Evolutionary conservation across 2,888 invertebrate species (phyloP), one percentile per base, ranked within the genome.

Genomic region (Listrodromus nycthemerus): DNA sequence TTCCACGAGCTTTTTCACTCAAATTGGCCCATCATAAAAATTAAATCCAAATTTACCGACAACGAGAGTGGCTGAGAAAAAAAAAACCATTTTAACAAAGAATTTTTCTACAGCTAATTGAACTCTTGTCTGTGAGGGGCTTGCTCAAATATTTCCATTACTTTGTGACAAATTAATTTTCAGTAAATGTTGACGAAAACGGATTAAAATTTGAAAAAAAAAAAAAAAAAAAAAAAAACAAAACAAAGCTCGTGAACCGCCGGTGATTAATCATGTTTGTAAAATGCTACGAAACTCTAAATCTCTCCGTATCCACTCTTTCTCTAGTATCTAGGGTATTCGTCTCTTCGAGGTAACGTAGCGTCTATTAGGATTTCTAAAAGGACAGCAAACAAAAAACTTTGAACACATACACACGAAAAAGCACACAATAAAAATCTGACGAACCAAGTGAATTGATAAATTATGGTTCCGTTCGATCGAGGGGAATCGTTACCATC

Each of bases 211-310:
- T 8, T 8, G 27, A 24, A 66, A 21, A 48, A n/a, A n/a, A n/a
- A n/a, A n/a, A n/a, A n/a, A n/a, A n/a, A n/a, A n/a, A n/a, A n/a
- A n/a, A n/a, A n/a, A n/a, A n/a, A n/a, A n/a, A n/a, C n/a, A n/a
- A n/a, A 61, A 10, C n/a, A 79, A 86, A 86, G 88, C 87, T 87
- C 83, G 88, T 86, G 86, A 87, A 87, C 84, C 78, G 85, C 84
- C 55, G 55, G 81, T 85, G 87, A 87, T 87, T 88, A 86, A 89
- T 89, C 85, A 88, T 88, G 81, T 89, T 88, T 88, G 86, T 88
- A 78, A 84, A 83, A 84, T 78, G 67, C 83, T 86, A 74, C 77
- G 81, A 84, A 81, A 75, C 37, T 74, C 75, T 81, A 75, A 87
- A 84, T 87, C 87, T 86, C 87, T 55, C 55, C 83, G 84, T 87